A percentile compares a stretch with the other conserved stretches of the same genome.
Evolutionary conservation across 2,888 invertebrate genomes (phyloP).

Genomic region (Ceraclea dissimilis): DNA sequence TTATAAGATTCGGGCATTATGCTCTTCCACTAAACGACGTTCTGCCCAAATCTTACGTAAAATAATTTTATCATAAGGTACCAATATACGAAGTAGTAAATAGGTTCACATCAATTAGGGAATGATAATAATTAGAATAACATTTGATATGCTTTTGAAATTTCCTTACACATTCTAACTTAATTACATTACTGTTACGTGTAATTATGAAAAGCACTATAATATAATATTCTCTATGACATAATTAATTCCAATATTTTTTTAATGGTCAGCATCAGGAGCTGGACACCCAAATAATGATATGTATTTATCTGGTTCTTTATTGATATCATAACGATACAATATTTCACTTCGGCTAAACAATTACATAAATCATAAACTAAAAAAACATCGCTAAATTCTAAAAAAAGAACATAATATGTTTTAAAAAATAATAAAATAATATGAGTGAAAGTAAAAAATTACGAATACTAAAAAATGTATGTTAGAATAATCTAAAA

Average conservation of each 20-base stretch:
- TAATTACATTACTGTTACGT: neutral
- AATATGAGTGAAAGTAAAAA: too few species aligned
- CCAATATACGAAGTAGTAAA: neutral
- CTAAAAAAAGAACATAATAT: too few species aligned
- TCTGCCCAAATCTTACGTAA: neutral
- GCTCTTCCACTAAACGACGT: too few species aligned
- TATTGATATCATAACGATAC: neutral
- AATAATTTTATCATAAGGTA: neutral
- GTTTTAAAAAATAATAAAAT: too few species aligned
- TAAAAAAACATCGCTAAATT: too few species aligned
- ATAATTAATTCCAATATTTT: neutral
- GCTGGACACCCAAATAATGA: neutral
- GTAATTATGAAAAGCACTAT: neutral
- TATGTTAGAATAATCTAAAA: neutral
- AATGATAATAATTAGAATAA: too few species aligned
- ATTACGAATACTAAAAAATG: too few species aligned
- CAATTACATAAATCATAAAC: neutral
- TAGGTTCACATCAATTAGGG: too few species aligned
- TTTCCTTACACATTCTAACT: neutral
- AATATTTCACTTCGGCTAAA: too few species aligned
- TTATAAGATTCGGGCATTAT: too few species aligned
- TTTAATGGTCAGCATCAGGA: neutral
- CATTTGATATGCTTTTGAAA: neutral
- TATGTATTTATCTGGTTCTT: neutral
- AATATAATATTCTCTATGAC: neutral